Evolutionary conservation across 2,113 vertebrate species (phyloP), one percentile per base, ranked within the genome.

Genomic region (Ceratotherium simum): DNA sequence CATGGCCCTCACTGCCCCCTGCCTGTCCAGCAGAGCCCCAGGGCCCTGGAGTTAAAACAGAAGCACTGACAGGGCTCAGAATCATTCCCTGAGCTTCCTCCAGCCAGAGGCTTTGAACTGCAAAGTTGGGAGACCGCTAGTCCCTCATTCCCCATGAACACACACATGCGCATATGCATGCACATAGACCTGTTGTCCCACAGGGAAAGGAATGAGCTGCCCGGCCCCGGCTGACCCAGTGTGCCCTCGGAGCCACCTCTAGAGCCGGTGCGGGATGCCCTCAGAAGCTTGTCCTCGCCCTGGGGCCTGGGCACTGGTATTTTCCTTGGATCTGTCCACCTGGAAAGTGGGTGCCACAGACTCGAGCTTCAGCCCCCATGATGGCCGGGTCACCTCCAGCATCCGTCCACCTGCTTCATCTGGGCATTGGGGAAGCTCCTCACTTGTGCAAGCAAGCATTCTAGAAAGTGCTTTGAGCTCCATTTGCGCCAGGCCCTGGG

Each of bases 221-320:
- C 25, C 1, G 1, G 20, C 20, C 54, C 42, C 18, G 16, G 5
- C 31, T 78, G 33, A n/a, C 13, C 42, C 33, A 23, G 36, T 6
- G 8, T 31, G 1, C 23, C 81, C 25, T 75, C 65, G 10, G 0
- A 54, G n/a, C 29, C 12, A 0, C 39, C 36, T 1, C 36, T 1
- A n/a, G 83, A 20, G 65, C 23, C 2, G 13, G n/a, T 6, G 2
- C 6, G 23, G 14, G 54, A 0, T 10, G 4, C 29, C 67, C 73
- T 46, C 65, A 29, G 64, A 72, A n/a, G 56, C 11, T 54, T 14
- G 0, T 31, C 31, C 39, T 25, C 39, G 3, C 56, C 69, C 82
- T 31, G 17, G 78, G 39, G 33, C 9, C 79, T 31, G 21, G 29
- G 3, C 33, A 21, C 39, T 6, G 60, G 21, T 10, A 29, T 27